These are phyloP conservation scores for Nannoperca australis DNA, from an alignment of 2,797 vertebrate species.

Conservation along the genomic window DNA sequence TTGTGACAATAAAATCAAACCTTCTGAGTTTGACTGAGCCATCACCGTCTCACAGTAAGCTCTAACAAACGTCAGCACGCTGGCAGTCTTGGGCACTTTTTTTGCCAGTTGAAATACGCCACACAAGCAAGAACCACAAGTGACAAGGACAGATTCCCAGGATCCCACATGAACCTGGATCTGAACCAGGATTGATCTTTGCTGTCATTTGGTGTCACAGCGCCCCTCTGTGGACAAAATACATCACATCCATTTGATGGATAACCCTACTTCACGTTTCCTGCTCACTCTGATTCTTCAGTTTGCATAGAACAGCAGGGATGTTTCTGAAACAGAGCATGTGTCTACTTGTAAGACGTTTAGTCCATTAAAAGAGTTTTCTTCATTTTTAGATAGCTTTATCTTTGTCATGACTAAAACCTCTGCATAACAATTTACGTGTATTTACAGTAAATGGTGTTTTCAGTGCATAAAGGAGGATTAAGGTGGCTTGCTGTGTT, in stretches of 20 bases:
- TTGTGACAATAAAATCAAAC: background rate
- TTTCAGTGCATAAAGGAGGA: background rate
- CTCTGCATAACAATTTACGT: background rate
- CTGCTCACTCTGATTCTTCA: background rate
- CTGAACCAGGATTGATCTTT: background rate
- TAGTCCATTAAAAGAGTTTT: background rate
- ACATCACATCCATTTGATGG: background rate
- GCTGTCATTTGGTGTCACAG: conserved; percentile 20
- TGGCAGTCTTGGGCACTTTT: background rate
- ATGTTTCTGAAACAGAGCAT: background rate
- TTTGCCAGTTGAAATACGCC: background rate
- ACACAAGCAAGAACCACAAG: background rate
- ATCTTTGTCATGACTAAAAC: background rate
- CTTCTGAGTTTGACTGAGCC: background rate
- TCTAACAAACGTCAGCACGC: background rate
- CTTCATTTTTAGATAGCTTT: background rate
- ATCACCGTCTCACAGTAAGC: background rate
- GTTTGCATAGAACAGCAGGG: conserved; percentile 17
- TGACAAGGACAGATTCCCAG: background rate
- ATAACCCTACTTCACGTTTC: background rate
- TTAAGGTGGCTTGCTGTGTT: background rate
- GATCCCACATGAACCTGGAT: background rate
- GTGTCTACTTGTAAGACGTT: background rate
- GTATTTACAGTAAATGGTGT: conserved; percentile 1
- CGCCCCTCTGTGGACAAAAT: conserved; percentile 16